A percentile compares a stretch with the other conserved stretches of the same genome.
Conservation (phyloP, 1,140 invertebrate species). For the Drosophila kepulauana region DNA sequence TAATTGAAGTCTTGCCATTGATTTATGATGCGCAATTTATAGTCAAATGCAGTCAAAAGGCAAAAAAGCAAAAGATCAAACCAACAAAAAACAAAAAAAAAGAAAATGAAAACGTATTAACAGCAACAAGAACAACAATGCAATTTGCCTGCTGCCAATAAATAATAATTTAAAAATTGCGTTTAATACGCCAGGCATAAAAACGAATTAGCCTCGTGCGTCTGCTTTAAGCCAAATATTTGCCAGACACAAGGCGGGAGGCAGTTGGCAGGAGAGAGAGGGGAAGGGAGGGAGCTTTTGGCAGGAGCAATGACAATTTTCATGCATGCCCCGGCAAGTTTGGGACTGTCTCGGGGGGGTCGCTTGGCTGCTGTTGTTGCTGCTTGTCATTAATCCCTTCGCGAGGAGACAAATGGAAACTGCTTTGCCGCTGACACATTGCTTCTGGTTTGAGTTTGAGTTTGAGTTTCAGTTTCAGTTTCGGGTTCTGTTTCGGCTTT, state of each 20-base stretch:
- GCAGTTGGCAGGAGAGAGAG: neutral
- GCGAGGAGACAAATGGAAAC: conserved; percentile 74
- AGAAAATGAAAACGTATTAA: conserved; percentile 6
- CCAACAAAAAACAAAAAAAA: conserved; percentile 9
- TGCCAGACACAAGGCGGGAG: conserved; percentile 14
- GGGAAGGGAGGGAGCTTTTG: neutral
- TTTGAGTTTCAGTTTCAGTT: conserved; percentile 11
- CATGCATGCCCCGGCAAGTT: conserved; percentile 44
- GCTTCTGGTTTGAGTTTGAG: conserved; percentile 23
- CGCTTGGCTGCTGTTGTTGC: conserved; percentile 39
- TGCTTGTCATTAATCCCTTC: conserved; percentile 77
- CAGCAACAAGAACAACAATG: conserved; percentile 24
- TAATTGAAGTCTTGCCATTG: conserved; percentile 77
- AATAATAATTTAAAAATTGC: conserved; percentile 80
- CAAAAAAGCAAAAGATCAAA: conserved; percentile 22
- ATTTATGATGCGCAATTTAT: conserved; percentile 74
- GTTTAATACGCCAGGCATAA: conserved; percentile 53
- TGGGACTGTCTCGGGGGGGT: conserved; percentile 30
- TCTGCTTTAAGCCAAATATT: conserved; percentile 69
- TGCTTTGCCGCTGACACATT: conserved; percentile 61
- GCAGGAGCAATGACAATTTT: conserved; percentile 54
- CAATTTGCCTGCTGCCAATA: conserved; percentile 64
- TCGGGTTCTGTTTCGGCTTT: conserved; percentile 15
- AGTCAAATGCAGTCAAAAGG: conserved; percentile 47
- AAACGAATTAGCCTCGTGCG: conserved; percentile 66